phyloP scores from a whole-genome alignment of 2,888 invertebrate genomes.

The Neoitamus cyanurus region DNA sequence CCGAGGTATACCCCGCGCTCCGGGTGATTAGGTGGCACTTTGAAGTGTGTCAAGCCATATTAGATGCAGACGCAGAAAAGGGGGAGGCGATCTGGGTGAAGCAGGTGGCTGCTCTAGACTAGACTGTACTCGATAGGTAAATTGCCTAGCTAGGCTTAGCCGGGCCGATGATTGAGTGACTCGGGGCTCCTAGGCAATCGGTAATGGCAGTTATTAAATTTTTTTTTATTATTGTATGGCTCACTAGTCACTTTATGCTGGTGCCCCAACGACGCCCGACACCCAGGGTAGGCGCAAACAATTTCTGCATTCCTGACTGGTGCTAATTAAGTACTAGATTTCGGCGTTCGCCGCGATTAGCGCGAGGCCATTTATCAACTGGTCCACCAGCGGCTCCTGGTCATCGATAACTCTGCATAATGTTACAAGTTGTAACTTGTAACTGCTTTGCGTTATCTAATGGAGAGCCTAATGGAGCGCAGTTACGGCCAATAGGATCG shows the following conservation, averaged over 20 bases:
- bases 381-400: neutral
- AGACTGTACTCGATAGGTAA: neutral
- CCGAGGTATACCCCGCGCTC: neutral
- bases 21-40: conserved; percentile 29
- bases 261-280: neutral
- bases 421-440: neutral
- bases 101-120: neutral
- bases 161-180: neutral
- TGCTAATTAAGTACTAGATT: neutral
- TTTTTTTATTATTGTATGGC: too few relatives aligned
- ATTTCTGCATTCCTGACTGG: neutral
- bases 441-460: neutral
- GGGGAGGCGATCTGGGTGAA: conserved; percentile 11
- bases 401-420: neutral
- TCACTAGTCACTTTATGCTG: neutral
- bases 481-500: neutral
- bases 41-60: conserved; percentile 21
- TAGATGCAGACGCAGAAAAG: neutral
- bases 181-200: neutral
- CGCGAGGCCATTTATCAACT: neutral
- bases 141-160: neutral
- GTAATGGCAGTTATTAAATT: conserved; percentile 4
- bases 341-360: neutral
- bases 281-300: neutral
- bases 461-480: neutral